Evolutionary conservation across 2,113 vertebrate genomes (phyloP).

Genomic region (Phaethornis superciliosus): DNA sequence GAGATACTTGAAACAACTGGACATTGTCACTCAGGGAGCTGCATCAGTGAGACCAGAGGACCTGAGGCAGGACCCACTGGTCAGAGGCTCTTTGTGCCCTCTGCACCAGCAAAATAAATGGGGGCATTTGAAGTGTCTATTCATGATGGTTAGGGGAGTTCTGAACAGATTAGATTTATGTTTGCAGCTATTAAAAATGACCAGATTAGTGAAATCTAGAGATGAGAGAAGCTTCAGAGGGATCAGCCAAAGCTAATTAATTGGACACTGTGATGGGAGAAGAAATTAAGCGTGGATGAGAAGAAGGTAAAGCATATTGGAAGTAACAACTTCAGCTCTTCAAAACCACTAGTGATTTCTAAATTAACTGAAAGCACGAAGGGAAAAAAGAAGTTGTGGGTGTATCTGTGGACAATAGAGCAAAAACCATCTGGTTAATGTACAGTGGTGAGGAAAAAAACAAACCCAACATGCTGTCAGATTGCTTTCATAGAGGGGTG

Average conservation of each 20-base stretch:
- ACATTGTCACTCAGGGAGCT: accelerated
- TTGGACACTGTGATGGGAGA: conserved; percentile 19
- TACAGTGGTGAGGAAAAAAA: conserved; percentile 34
- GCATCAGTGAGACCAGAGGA: not conserved
- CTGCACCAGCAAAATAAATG: accelerated
- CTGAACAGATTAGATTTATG: not conserved
- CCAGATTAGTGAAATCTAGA: conserved; percentile 21
- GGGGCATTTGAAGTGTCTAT: not conserved
- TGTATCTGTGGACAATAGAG: conserved; percentile 64
- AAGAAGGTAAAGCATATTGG: conserved; percentile 56
- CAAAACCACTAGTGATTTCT: conserved; percentile 35
- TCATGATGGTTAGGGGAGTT: not conserved
- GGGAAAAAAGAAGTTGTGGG: conserved; percentile 29
- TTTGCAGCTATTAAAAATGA: conserved; percentile 21
- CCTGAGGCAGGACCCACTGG: accelerated
- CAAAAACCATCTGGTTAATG: conserved; percentile 61
- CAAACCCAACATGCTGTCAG: not conserved
- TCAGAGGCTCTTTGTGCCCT: not conserved
- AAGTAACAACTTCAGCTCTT: conserved; percentile 3
- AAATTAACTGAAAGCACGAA: conserved; percentile 51
- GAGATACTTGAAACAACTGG: not conserved
- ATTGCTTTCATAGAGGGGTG: conserved; percentile 8
- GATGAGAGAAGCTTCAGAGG: not conserved
- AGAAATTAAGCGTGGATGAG: conserved; percentile 44
- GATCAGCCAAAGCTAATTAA: conserved; percentile 53